Evolutionary conservation across 2,888 invertebrate species (phyloP), one percentile per base, ranked within the genome.

Genomic region (Sinelater perroti): DNA sequence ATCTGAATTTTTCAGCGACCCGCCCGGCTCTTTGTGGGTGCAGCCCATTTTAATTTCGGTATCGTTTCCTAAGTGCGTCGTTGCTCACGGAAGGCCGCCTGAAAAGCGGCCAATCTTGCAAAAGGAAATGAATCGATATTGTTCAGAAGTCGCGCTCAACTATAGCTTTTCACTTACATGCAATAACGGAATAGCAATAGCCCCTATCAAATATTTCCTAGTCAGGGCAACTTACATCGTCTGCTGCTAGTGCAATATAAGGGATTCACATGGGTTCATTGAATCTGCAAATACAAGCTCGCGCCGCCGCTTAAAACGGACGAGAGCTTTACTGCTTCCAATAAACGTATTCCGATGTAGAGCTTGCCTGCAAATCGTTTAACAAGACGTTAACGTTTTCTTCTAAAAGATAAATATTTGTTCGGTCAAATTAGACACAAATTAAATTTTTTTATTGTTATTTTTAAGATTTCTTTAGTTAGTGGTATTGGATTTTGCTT

Each of bases 91-190:
- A 35, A 47, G 8, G 8, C 26, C 30, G 17, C 28, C 3, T 14
- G 36, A 26, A 16, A 11, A 21, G 26, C 36, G 13, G 20, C 17
- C 24, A 26, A 14, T n/a, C 35, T 21, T 21, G 17, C 26, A 49
- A 49, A 46, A 49, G 36, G 35, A 26, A 36, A 36, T 26, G 21
- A 49, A 49, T 49, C 49, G 36, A 49, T 21, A 21, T 3, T n/a
- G 24, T 26, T 31, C 30, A 20, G 45, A 28, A 46, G 20, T 10
- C 36, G 33, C 38, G 38, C 33, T 35, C n/a, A 21, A 47, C 49
- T 21, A 13, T 47, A 20, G 31, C 20, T 8, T 14, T 16, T 31
- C 36, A 17, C 47, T 21, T 20, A 21, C 17, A 45, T 8, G 33
- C 20, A 35, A 16, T 35, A 35, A 14, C 17, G 16, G 17, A 36